These are phyloP conservation scores for Diabrotica virgifera DNA, from an alignment of 1,140 invertebrate genomes.

Conservation along the genomic window DNA sequence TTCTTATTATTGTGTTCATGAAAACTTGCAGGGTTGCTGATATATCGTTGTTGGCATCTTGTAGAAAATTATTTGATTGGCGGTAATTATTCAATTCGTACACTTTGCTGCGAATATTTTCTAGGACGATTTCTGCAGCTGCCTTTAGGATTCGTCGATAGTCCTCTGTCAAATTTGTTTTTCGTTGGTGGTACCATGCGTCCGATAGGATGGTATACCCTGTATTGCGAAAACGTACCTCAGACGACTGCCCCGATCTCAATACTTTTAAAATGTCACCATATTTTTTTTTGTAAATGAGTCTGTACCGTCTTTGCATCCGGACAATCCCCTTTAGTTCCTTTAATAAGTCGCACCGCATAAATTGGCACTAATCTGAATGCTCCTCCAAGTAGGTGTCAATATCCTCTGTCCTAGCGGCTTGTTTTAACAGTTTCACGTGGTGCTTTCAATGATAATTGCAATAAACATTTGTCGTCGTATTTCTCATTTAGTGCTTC, in stretches of 20 bases:
- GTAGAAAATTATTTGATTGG: not conserved
- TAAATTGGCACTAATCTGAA: not conserved
- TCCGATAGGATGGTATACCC: not conserved
- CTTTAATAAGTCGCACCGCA: not conserved
- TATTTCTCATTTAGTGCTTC: not conserved
- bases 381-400: not conserved
- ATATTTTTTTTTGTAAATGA: not conserved
- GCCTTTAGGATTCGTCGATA: not conserved
- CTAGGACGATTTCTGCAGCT: not conserved
- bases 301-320: not conserved
- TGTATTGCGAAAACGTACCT: not conserved
- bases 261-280: not conserved
- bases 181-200: not conserved
- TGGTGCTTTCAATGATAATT: not conserved
- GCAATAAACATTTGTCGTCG: not conserved
- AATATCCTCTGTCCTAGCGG: not conserved
- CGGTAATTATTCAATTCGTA: not conserved
- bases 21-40: not conserved
- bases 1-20: not conserved
- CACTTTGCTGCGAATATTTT: not conserved
- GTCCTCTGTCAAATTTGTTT: not conserved
- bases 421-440: not conserved
- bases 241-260: not conserved
- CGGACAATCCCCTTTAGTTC: not conserved
- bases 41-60: not conserved